Evolutionary conservation across 2,113 vertebrate genomes (phyloP).

Genomic region (Catharus minimus): DNA sequence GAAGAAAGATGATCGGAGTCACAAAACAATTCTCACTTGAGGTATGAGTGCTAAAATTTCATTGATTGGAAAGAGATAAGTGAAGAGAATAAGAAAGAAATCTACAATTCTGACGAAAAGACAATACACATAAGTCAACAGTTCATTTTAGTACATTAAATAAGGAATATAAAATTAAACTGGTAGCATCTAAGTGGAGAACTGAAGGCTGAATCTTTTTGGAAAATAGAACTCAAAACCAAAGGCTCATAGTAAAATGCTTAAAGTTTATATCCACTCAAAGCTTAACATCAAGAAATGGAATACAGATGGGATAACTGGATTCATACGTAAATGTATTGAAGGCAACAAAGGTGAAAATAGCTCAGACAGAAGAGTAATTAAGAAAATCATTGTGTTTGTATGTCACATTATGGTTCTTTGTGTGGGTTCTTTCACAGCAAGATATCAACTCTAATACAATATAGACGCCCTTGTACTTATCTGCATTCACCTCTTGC

Average conservation of each 20-base stretch:
- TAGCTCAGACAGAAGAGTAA: not conserved
- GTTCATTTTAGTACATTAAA: not conserved
- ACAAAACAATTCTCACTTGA: not conserved
- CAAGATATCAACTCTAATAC: not conserved
- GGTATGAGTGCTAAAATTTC: not conserved
- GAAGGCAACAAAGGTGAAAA: not conserved
- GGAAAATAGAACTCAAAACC: not conserved
- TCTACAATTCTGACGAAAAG: not conserved
- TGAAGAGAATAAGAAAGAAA: not conserved
- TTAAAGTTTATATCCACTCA: not conserved
- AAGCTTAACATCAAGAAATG: not conserved
- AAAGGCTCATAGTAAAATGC: not conserved
- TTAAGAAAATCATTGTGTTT: not conserved
- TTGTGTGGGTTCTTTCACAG: not conserved
- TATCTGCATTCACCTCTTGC: not conserved
- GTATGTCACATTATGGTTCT: accelerated
- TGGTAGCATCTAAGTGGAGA: not conserved
- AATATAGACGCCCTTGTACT: not conserved
- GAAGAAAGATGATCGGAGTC: not conserved
- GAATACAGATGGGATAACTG: not conserved
- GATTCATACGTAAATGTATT: not conserved
- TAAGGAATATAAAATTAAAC: not conserved
- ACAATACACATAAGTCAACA: not conserved
- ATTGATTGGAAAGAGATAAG: not conserved
- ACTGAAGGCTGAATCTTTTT: not conserved